These are phyloP conservation scores for Glaucidium brasilianum DNA, from an alignment of 2,113 vertebrate species.

Conservation along the genomic window DNA sequence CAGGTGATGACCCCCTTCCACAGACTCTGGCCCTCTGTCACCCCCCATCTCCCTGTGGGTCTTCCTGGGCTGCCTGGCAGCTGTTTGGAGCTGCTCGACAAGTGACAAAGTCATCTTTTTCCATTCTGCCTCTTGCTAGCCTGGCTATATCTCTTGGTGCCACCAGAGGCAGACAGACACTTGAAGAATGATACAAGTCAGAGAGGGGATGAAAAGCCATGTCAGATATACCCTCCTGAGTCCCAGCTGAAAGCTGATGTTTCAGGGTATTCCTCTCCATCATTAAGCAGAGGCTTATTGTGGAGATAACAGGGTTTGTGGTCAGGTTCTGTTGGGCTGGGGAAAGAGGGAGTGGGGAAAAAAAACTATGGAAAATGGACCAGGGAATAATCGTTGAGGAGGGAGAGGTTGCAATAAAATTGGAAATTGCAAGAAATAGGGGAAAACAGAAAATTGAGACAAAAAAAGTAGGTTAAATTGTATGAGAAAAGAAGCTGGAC, in stretches of 20 bases:
- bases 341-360: neutral
- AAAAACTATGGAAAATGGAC: neutral
- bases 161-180: neutral
- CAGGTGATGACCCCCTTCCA: neutral
- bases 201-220: neutral
- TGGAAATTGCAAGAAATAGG: neutral
- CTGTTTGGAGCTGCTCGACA: neutral
- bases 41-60: fast-evolving
- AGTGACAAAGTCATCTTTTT: neutral
- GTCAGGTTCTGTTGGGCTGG: neutral
- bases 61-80: neutral
- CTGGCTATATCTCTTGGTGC: neutral
- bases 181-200: neutral
- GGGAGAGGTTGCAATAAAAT: neutral
- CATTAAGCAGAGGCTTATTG: neutral
- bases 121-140: neutral
- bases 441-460: neutral
- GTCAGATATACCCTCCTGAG: neutral
- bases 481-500: neutral
- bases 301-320: neutral
- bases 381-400: neutral
- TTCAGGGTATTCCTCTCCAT: neutral
- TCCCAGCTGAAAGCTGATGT: neutral
- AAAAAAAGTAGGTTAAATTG: slow-evolving; percentile 13
- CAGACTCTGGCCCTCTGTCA: neutral